Evolutionary conservation across 2,888 invertebrate genomes (phyloP), one percentile per base, ranked within the genome.

Genomic region (Tipula unca): DNA sequence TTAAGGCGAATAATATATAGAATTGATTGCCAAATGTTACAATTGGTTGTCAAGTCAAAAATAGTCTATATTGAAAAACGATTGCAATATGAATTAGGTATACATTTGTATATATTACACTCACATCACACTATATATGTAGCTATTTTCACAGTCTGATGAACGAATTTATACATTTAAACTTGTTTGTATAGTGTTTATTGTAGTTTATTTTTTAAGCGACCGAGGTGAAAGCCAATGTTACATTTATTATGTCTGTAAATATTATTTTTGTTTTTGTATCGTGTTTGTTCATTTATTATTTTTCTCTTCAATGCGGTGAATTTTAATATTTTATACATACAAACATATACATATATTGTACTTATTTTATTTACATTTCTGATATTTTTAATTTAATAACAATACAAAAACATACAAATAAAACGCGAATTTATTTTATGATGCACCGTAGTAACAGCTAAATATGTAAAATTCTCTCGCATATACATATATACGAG

Each of bases 161-260:
- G n/a, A 32, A 32, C 32, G 32, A 32, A 32, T 69, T 69, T 69
- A 25, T 69, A 25, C 69, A 25, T 4, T 20, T 69, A 69, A 69
- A 69, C 69, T 69, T 69, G 69, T 69, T 69, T 69, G 25, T 69
- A 69, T 17, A 6, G 20, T 25, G 69, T 69, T 69, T 48, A 17
- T 48, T 48, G n/a, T 48, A 29, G 83, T 83, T 83, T 14, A 14
- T 83, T 83, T 83, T 32, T 32, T 83, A 10, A 8, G 69, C 69
- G 69, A 69, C 32, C 83, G 83, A 83, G 83, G 83, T 83, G 83
- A 83, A 83, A 83, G 83, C 83, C 83, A 83, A 83, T 83, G 83
- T 83, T 83, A 83, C 32, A 83, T 83, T 83, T 83, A 32, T 32
- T 83, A 17, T 83, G 35, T 83, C 29, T 83, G 29, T 83, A 25